phyloP scores from a whole-genome alignment of 2,888 invertebrate species.

The Andricus curvator region DNA sequence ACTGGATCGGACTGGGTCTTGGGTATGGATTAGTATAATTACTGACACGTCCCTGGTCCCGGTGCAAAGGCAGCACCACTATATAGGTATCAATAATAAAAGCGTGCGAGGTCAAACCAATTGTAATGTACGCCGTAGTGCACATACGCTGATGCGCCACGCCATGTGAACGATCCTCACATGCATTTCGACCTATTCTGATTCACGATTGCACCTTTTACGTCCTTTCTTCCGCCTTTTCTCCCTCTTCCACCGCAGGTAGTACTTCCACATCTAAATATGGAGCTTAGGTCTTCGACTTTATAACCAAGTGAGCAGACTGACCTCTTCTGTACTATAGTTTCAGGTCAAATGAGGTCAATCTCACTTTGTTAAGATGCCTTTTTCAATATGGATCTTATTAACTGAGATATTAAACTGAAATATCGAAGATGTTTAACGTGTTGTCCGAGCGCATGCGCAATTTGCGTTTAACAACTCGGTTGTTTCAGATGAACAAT shows the following conservation, averaged over 20 bases:
- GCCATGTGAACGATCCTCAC: conserved; percentile 67
- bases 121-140: conserved; percentile 64
- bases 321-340: neutral
- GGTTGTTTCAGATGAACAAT: too few species aligned
- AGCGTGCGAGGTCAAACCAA: conserved; percentile 73
- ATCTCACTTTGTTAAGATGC: neutral
- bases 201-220: conserved; percentile 55
- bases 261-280: conserved; percentile 18
- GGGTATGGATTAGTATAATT: neutral
- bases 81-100: conserved; percentile 70
- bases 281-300: conserved; percentile 32
- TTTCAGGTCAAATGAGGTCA: neutral
- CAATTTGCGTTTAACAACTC: too few species aligned
- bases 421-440: too few species aligned
- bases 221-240: conserved; percentile 49
- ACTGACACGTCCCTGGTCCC: neutral
- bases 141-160: conserved; percentile 42
- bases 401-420: too few species aligned
- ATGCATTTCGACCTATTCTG: conserved; percentile 63
- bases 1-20: neutral
- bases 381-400: neutral
- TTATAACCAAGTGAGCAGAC: conserved; percentile 36
- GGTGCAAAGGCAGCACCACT: conserved; percentile 13
- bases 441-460: too few species aligned
- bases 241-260: neutral